Evolutionary conservation across 1,140 invertebrate species (phyloP), one percentile per base, ranked within the genome.

Genomic region (Helicorthomorpha holstii): DNA sequence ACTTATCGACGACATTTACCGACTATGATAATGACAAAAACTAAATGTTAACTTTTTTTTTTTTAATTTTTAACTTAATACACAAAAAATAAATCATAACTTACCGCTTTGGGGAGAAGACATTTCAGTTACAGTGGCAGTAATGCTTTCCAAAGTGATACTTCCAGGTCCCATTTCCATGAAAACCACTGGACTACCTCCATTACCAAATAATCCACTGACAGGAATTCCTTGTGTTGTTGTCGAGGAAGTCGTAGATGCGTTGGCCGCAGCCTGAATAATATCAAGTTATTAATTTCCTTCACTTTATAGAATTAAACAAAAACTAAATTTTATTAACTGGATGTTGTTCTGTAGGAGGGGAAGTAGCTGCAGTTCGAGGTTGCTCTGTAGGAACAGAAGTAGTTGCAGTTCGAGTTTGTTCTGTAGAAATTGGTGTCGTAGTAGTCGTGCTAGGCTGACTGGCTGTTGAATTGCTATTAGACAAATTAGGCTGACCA

Each of bases 81-180:
- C n/a, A n/a, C n/a, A n/a, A n/a, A n/a, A n/a, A n/a, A n/a, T n/a
- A n/a, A n/a, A n/a, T n/a, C n/a, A n/a, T 59, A 49, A 45, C 50
- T 49, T 62, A 62, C 55, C 66, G 63, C 60, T 58, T 66, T 53
- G 62, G n/a, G n/a, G n/a, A n/a, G n/a, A n/a, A n/a, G n/a, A n/a
- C n/a, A n/a, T n/a, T n/a, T n/a, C 57, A 46, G 57, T 60, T 44
- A 54, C 58, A 22, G 61, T 59, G 48, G 72, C 66, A 51, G 73
- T 68, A 19, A 74, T 60, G 56, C 72, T 73, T 60, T 77, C 75
- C 52, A 76, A 74, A 19, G 72, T 74, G 56, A 75, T 72, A 57
- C 71, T 69, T 58, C 75, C 73, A 21, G 79, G 77, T 12, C 73
- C 77, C 41, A 82, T 73, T 64, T 82, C 78, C 75, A 82, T 79